Conservation (phyloP, 2,113 vertebrate genomes). For the Suricata suricatta region DNA sequence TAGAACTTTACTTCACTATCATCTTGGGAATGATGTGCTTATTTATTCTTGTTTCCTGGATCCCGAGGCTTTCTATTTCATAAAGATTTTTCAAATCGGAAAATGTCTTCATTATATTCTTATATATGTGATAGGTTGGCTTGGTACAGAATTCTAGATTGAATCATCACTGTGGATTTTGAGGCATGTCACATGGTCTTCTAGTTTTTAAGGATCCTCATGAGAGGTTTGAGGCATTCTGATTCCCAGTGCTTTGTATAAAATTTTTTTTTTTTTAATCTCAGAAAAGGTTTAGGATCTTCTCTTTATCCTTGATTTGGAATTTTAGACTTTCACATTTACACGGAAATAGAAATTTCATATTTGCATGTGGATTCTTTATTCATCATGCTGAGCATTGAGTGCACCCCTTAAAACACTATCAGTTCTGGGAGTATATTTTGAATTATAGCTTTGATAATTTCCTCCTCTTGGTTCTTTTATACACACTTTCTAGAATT, state of each 20-base stretch:
- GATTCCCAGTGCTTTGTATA: background rate
- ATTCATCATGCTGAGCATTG: background rate
- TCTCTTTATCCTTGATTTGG: background rate
- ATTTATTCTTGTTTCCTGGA: background rate
- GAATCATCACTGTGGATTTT: background rate
- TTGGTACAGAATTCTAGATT: background rate
- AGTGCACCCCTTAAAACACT: background rate
- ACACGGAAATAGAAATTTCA: background rate
- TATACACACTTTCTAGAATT: background rate
- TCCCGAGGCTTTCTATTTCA: background rate
- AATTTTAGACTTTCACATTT: constrained; percentile 4
- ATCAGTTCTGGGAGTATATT: background rate
- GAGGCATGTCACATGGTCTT: background rate
- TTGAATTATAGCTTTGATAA: background rate
- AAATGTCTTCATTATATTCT: background rate
- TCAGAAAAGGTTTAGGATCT: background rate
- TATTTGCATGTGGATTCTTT: background rate
- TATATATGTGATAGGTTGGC: background rate
- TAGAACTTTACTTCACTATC: background rate
- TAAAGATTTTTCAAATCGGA: background rate
- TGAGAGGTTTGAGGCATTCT: background rate
- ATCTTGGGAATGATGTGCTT: background rate
- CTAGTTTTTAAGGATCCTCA: background rate
- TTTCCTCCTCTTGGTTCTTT: background rate
- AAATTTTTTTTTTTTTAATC: background rate